Percentiles rank a stretch among this genome's conserved stretches.
Evolutionary conservation across 2,888 invertebrate genomes (phyloP).

Genomic region (Tenthredo scrophulariae): DNA sequence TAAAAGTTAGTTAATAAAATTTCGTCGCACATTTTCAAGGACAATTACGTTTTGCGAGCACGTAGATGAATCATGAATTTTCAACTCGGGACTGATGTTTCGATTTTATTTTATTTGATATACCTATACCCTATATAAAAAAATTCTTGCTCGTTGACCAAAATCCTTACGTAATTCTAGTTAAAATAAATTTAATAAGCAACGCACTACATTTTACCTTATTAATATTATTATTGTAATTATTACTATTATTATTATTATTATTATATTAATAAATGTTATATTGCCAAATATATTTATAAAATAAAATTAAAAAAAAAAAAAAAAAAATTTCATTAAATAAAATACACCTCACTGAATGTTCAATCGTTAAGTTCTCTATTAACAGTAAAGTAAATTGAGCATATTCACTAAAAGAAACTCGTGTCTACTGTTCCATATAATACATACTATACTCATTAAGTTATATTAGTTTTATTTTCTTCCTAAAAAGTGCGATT

Average conservation of each 20-base stretch:
- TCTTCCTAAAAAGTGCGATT: not conserved
- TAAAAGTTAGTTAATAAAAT: constrained; percentile 37
- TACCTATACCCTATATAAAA: not conserved
- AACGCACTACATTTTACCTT: constrained; percentile 37
- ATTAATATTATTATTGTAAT: constrained; percentile 28
- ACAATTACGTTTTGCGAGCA: constrained; percentile 44
- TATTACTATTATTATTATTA: constrained; percentile 1
- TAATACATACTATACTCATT: not conserved
- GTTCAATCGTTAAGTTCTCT: not conserved
- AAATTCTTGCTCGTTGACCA: constrained; percentile 37
- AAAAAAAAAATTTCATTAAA: constrained; percentile 1
- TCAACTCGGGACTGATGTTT: not conserved
- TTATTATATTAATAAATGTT: constrained; percentile 45
- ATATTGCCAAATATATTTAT: constrained; percentile 52
- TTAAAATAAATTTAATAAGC: constrained; percentile 20
- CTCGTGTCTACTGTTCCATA: not conserved
- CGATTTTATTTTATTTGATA: constrained; percentile 11
- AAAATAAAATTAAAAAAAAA: constrained; percentile 20
- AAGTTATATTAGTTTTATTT: not conserved
- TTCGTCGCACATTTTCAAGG: constrained; percentile 42
- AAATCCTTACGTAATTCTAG: constrained; percentile 39
- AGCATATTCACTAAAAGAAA: not conserved
- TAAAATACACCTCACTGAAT: constrained; percentile 8
- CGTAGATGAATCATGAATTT: constrained; percentile 38
- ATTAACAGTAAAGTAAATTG: not conserved